These are phyloP conservation scores for Leptoclinus maculatus DNA, from an alignment of 2,797 vertebrate genomes.

Conservation along the genomic window DNA sequence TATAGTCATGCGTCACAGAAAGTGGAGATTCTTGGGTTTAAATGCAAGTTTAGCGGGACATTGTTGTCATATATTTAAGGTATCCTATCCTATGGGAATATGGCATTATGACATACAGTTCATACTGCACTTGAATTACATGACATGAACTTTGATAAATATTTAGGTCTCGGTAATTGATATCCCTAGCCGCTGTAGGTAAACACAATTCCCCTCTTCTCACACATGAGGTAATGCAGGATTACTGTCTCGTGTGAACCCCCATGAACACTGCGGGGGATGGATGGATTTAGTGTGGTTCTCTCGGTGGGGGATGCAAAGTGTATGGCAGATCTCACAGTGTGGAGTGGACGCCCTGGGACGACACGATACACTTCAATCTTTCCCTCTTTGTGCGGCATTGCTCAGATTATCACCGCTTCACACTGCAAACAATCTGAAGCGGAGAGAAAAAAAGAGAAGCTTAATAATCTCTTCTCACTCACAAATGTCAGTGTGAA, in stretches of 20 bases:
- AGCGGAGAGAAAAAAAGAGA: not conserved
- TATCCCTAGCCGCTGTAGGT: slow-evolving; percentile 22
- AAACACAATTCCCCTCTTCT: slow-evolving; percentile 49
- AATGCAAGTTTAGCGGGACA: not conserved
- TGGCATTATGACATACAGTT: not conserved
- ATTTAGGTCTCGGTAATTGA: slow-evolving; percentile 24
- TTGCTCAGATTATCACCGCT: slow-evolving; percentile 59
- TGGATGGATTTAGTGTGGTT: slow-evolving; percentile 61
- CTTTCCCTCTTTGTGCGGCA: slow-evolving; percentile 56
- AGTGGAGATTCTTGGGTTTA: not conserved
- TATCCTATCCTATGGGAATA: not conserved
- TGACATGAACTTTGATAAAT: not conserved
- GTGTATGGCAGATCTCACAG: slow-evolving; percentile 64
- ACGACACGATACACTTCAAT: slow-evolving; percentile 66
- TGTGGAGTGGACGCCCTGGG: slow-evolving; percentile 58
- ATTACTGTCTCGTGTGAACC: slow-evolving; percentile 65
- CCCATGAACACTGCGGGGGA: slow-evolving; percentile 55
- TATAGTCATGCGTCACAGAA: not conserved
- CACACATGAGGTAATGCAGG: slow-evolving; percentile 50
- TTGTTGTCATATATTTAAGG: not conserved
- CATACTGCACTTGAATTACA: slow-evolving; percentile 10
- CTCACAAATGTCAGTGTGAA: slow-evolving; percentile 55
- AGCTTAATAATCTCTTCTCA: slow-evolving; percentile 50
- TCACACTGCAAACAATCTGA: slow-evolving; percentile 58
- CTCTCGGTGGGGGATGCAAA: slow-evolving; percentile 64